Evolutionary conservation across 2,888 invertebrate species (phyloP), one percentile per base, ranked within the genome.

Genomic region (Scaptomyza cyrtandrae): DNA sequence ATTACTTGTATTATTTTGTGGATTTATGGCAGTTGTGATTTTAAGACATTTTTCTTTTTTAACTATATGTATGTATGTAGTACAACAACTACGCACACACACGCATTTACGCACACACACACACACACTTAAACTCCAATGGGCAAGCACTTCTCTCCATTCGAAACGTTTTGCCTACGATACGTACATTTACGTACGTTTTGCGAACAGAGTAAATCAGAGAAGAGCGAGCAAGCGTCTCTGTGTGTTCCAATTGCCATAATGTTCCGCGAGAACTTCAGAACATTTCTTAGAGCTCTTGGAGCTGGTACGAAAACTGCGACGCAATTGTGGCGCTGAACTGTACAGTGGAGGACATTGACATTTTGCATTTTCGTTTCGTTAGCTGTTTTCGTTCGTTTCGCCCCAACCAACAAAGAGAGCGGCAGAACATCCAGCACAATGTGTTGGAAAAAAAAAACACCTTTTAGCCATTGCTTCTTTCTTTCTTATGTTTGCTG

Each of bases 311-410:
- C 81, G 84, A 89, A 86, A 89, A 87, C 82, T 86, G 89, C 86
- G 86, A 88, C 86, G 86, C 86, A 86, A 89, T 86, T 85, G 72
- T 84, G 88, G 78, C 84, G 86, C 84, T 84, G 84, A 75, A 86
- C 84, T 88, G 89, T 80, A 80, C 76, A 80, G 88, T 81, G 82
- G 89, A 91, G 90, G 90, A 90, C 90, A 91, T 90, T 90, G 90
- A 91, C 90, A 91, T 91, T 90, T 91, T 89, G 89, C 90, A 85
- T 83, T 90, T 89, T 84, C 81, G 88, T 89, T 90, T 90, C 89
- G 87, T 85, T 88, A 78, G 80, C 86, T 78, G 80, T 86, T 88
- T 90, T 90, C 89, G 84, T 69, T 89, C 76, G 87, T 80, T 77
- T 80, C 81, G 71, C 77, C 48, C 44, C 60, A 66, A 50, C 70